Evolutionary conservation across 1,140 invertebrate species (phyloP), one percentile per base, ranked within the genome.

Genomic region (Fopius arisanus): DNA sequence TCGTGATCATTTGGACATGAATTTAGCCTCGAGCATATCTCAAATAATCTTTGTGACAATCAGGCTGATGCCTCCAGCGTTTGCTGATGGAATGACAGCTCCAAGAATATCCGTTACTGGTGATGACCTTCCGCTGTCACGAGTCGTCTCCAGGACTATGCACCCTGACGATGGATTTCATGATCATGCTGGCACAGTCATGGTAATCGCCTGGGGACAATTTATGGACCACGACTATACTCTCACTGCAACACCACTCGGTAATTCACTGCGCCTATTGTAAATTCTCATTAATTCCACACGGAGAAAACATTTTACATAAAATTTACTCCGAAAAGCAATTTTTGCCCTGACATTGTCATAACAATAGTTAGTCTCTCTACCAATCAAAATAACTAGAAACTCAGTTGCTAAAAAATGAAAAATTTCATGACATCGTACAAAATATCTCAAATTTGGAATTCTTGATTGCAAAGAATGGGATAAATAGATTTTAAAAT

Each of bases 211-310:
- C 67, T 97, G 95, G 95, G 96, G 96, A 78, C 96, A 97, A 88
- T 96, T 97, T 85, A 95, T 97, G 91, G 96, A 97, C 85, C 96
- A 97, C 88, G 96, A 97, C 83, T 94, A 96, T 78, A 97, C 96
- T 0, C 89, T 97, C 9, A 96, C 95, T 65, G 96, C 91, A 29
- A 96, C 94, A 31, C 95, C 95, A 72, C 86, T 96, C 74, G 94
- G 94, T 96, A 90, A 88, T 81, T 51, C 10, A 48, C 16, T n/a
- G 7, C 31, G n/a, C 9, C 3, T 37, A 28, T 71, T 26, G 0
- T 4, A 31, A 0, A 37, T 59, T 28, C 0, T 16, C 31, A 33
- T 43, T 19, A 28, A 26, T 21, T 9, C 48, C 31, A 16, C n/a
- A 4, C 31, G 31, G 31, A 33, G 9, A 9, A 33, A 33, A 33